Base-by-base conservation (phyloP, 2,113 vertebrate species). In the Pomatostomus ruficeps region DNA sequence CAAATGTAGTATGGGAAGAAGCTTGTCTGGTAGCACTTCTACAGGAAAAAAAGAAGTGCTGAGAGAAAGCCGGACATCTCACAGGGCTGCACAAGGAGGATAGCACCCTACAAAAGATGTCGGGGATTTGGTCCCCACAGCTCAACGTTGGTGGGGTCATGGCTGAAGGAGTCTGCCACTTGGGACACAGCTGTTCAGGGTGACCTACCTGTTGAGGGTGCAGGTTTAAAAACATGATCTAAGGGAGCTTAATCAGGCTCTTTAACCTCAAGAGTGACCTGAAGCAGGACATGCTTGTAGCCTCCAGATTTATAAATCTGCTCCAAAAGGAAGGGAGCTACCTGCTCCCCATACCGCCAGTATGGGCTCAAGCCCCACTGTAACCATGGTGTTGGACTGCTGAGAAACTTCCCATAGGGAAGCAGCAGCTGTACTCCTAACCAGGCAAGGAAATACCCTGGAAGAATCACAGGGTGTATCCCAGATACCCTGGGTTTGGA, bases 321-420 rank as follows among this genome's bases (percentile, higher is more conserved):
- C 42, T 66, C 65, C 20, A 28, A 62, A 51, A 72, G 26, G 57
- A 51, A 33, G 21, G 38, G 42, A 57, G 12, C 55, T 71, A 26
- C 2, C 38, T 1, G 1, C 8, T 65, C 17, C 8, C 58, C 3
- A 1, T 40, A 40, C 29, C 38, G 66, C 46, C 46, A 66, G 38
- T 4, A 17, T 1, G 6, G 31, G 26, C 36, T 70, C 0, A 0
- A 82, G 33, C 13, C 2, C 19, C 3, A 0, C 24, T 52, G 23
- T 10, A 35, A 13, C 43, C 6, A 2, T 0, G 2, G 23, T 4
- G 1, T 54, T 80, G 54, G 31, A n/a, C 31, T 66, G 22, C 70
- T 2, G 23, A 66, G 78, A 73, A 66, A 59, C 16, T 68, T 70
- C 36, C 46, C 31, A 7, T 0, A 0, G 3, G 10, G 35, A 48